These are phyloP conservation scores for Megamerina dolium DNA, from an alignment of 2,888 invertebrate genomes.

Conservation along the genomic window DNA sequence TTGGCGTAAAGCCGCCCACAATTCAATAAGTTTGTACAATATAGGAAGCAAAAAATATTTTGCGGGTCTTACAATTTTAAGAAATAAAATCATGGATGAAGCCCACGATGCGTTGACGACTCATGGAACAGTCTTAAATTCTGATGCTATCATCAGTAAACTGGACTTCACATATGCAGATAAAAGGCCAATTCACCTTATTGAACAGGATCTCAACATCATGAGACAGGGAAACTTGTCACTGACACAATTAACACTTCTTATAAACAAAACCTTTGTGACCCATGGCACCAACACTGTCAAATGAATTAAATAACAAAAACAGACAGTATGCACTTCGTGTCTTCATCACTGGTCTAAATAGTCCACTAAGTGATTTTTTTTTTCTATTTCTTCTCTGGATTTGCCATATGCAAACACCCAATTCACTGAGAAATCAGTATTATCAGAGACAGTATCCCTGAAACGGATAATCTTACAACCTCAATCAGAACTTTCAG, in stretches of 20 bases:
- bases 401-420: slow-evolving; percentile 11
- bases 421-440: not conserved
- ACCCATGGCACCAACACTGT: slow-evolving; percentile 4
- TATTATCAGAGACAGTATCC: not conserved
- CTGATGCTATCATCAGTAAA: slow-evolving; percentile 11
- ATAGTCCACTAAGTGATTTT: slow-evolving; percentile 3
- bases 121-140: slow-evolving; percentile 15
- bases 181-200: slow-evolving; percentile 14
- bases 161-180: slow-evolving; percentile 17
- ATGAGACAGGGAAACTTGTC: slow-evolving; percentile 10
- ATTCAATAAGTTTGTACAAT: slow-evolving; percentile 12
- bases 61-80: slow-evolving; percentile 10
- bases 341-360: slow-evolving; percentile 9
- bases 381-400: slow-evolving; percentile 9
- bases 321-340: slow-evolving; percentile 8
- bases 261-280: slow-evolving; percentile 9
- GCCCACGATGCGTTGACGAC: slow-evolving; percentile 11
- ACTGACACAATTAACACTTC: slow-evolving; percentile 5
- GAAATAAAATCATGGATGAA: slow-evolving; percentile 9
- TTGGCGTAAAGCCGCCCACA: slow-evolving; percentile 15
- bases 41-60: slow-evolving; percentile 15
- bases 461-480: too few relatives aligned
- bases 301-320: slow-evolving; percentile 9
- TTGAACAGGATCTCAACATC: slow-evolving; percentile 13
- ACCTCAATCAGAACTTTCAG: too few relatives aligned